These are phyloP conservation scores for Tetramorium alpestre DNA, from an alignment of 1,140 invertebrate genomes.

Conservation along the genomic window DNA sequence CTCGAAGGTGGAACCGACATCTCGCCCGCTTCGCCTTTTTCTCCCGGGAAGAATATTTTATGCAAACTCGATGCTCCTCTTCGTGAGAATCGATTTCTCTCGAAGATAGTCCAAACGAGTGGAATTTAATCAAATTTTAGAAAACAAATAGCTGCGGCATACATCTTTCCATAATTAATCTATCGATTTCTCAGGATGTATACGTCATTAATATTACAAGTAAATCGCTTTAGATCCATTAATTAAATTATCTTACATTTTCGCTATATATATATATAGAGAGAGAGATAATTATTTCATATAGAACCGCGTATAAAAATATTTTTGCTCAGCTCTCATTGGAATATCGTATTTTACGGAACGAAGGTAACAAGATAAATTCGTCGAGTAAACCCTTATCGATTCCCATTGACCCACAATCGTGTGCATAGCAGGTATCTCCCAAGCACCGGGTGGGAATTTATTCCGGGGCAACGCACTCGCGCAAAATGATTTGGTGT, in stretches of 20 bases:
- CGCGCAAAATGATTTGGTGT: constrained; percentile 65
- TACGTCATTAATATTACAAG: background rate
- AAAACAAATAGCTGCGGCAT: constrained; percentile 60
- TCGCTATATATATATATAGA: background rate
- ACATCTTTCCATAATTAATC: constrained; percentile 55
- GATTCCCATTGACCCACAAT: constrained; percentile 3
- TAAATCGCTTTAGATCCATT: background rate
- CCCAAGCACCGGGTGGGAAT: background rate
- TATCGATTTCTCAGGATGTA: constrained; percentile 2
- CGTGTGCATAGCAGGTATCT: background rate
- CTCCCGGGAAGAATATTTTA: constrained; percentile 74
- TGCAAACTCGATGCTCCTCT: constrained; percentile 68
- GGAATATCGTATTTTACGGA: background rate
- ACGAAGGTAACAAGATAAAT: background rate
- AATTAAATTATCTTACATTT: constrained; percentile 27
- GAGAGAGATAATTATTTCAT: background rate
- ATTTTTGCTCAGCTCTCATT: background rate
- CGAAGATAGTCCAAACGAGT: constrained; percentile 35
- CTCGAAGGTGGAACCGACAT: constrained; percentile 55
- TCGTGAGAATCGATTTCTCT: constrained; percentile 63
- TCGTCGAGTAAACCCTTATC: constrained; percentile 17
- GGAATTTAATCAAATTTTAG: constrained; percentile 75
- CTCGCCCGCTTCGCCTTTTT: constrained; percentile 63
- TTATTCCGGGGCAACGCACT: background rate
- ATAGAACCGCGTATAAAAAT: background rate